phyloP scores from a whole-genome alignment of 2,113 vertebrate species.

The Egretta garzetta region DNA sequence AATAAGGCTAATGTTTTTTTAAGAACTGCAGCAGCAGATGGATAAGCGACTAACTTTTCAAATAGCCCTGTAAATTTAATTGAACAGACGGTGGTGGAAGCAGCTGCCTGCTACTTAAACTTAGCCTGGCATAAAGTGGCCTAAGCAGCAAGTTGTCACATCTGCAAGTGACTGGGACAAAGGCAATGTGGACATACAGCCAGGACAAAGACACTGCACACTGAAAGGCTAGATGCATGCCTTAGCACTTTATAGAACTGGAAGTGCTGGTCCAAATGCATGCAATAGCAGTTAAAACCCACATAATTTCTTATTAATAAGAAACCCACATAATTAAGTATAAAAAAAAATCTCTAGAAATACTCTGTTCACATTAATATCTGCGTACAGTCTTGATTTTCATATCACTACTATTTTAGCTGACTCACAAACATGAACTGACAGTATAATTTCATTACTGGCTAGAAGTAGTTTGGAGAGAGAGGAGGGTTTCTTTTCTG shows the following conservation, averaged over 20 bases:
- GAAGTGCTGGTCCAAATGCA: neutral
- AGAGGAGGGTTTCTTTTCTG: neutral
- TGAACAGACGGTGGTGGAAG: neutral
- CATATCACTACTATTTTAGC: neutral
- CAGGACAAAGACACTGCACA: neutral
- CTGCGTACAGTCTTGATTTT: neutral
- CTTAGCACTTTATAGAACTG: neutral
- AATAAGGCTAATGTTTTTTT: neutral
- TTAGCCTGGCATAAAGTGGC: too few species aligned
- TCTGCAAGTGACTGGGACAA: neutral
- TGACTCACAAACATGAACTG: neutral
- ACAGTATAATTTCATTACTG: neutral
- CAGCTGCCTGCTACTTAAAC: neutral
- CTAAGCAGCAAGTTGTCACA: neutral
- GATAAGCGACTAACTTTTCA: neutral
- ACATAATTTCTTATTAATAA: neutral
- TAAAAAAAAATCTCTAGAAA: neutral
- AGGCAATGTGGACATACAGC: accelerated
- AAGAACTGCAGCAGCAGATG: neutral
- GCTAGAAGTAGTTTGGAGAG: neutral
- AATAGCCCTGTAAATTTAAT: neutral
- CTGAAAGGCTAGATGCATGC: neutral
- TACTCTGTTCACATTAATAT: neutral
- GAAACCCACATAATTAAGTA: too few species aligned
- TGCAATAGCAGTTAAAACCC: neutral